phyloP scores from a whole-genome alignment of 2,797 vertebrate species.

The Rhynchotus rufescens region DNA sequence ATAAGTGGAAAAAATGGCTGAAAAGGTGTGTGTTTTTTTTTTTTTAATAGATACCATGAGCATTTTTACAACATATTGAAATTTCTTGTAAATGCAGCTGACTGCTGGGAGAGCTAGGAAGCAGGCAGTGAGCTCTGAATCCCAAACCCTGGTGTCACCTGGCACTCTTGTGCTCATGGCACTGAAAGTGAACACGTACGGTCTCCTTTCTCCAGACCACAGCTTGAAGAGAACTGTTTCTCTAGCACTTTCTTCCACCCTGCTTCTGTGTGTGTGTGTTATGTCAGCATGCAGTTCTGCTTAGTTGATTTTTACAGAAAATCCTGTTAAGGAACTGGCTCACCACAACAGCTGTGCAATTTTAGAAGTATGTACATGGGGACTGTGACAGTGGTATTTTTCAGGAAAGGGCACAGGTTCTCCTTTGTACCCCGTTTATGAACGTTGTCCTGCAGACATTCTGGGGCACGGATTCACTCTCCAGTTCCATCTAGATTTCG shows the following conservation, averaged over 20 bases:
- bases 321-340: neutral
- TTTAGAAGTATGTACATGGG: neutral
- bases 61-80: neutral
- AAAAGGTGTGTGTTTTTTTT: neutral
- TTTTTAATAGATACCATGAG: neutral
- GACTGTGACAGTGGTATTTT: neutral
- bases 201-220: neutral
- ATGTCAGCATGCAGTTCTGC: neutral
- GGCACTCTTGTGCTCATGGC: neutral
- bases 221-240: neutral
- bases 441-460: neutral
- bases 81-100: neutral
- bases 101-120: neutral
- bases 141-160: neutral
- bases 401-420: neutral
- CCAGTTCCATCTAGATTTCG: neutral
- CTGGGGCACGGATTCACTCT: neutral
- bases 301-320: neutral
- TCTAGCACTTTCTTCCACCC: neutral
- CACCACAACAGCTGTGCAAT: neutral
- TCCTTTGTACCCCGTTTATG: neutral
- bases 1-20: neutral
- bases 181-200: neutral
- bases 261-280: neutral
- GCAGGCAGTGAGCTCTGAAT: neutral